Evolutionary conservation across 1,140 invertebrate genomes (phyloP).

Genomic region (Radopholus similis): DNA sequence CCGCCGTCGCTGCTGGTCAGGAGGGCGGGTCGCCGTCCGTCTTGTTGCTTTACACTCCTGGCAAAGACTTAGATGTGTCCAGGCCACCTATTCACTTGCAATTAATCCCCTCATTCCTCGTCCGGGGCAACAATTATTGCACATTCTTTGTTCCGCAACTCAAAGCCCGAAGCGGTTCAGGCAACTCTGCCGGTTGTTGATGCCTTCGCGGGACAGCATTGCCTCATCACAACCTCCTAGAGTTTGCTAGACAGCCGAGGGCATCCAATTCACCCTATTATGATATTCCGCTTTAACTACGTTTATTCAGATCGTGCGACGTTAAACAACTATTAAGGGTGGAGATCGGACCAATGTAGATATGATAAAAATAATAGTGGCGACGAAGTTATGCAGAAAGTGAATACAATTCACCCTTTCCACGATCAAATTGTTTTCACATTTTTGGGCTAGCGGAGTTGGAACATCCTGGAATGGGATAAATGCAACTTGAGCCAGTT

Average conservation of each 20-base stretch:
- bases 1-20: not conserved
- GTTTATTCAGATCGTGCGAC: too few relatives aligned
- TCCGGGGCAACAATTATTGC: too few relatives aligned
- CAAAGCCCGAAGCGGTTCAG: not conserved
- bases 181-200: constrained; percentile 31
- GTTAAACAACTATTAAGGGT: not conserved
- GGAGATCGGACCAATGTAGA: not conserved
- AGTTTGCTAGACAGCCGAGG: constrained; percentile 22
- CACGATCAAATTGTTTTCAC: too few relatives aligned
- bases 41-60: not conserved
- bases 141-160: not conserved
- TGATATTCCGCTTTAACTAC: too few relatives aligned
- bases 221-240: constrained; percentile 35
- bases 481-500: not conserved
- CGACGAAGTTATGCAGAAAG: too few relatives aligned
- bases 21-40: not conserved
- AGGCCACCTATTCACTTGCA: too few relatives aligned
- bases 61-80: not conserved
- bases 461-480: not conserved
- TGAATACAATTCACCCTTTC: too few relatives aligned
- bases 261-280: not conserved
- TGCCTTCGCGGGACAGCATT: not conserved
- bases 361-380: not conserved
- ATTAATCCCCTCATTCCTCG: too few relatives aligned
- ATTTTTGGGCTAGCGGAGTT: not conserved